Percentiles rank a stretch among this genome's conserved stretches.
Evolutionary conservation across 2,113 vertebrate genomes (phyloP).

Genomic region (Bujurquina vittata): DNA sequence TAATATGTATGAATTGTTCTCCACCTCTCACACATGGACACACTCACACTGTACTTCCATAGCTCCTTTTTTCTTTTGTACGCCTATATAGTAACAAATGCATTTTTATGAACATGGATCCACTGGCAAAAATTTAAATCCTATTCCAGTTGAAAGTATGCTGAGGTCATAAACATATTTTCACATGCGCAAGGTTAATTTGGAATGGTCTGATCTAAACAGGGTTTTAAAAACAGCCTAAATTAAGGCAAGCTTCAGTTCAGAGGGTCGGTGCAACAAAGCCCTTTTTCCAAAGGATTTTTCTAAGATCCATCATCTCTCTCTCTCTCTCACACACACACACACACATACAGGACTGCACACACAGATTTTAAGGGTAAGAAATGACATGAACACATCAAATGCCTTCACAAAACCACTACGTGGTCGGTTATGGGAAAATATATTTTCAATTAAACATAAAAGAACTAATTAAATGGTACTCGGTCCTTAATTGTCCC

Average conservation of each 20-base stretch:
- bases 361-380: conserved; percentile 18
- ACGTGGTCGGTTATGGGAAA: conserved; percentile 12
- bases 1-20: conserved; percentile 71
- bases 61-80: conserved; percentile 31
- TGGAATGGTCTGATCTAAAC: conserved; percentile 56
- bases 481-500: conserved; percentile 14
- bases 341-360: conserved; percentile 25
- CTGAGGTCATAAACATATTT: conserved; percentile 58
- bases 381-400: conserved; percentile 29
- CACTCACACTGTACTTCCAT: conserved; percentile 52
- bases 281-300: conserved; percentile 66
- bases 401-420: conserved; percentile 22
- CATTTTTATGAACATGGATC: conserved; percentile 34
- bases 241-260: conserved; percentile 67
- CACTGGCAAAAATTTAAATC: conserved; percentile 28
- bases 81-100: conserved; percentile 58
- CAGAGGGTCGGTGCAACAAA: conserved; percentile 57
- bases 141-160: conserved; percentile 71
- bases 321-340: background rate
- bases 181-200: conserved; percentile 61
- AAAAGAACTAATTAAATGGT: conserved; percentile 2
- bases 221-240: conserved; percentile 28
- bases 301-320: conserved; percentile 11
- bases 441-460: conserved; percentile 29
- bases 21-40: conserved; percentile 55